These are phyloP conservation scores for Cinclus mexicanus DNA, from an alignment of 2,113 vertebrate species.

Conservation along the genomic window DNA sequence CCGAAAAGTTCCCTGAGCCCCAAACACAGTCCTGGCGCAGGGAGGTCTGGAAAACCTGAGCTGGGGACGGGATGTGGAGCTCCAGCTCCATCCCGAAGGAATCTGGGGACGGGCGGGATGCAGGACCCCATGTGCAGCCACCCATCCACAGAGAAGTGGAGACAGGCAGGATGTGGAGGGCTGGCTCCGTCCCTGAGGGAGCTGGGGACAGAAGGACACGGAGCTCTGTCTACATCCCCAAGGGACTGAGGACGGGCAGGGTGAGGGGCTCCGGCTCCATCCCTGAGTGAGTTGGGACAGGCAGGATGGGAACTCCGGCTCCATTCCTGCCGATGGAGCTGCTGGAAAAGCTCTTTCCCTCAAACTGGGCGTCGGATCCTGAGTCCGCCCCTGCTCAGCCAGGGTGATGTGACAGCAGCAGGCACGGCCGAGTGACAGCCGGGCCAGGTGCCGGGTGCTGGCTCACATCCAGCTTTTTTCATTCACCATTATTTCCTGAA, in stretches of 20 bases:
- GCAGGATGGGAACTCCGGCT: accelerated
- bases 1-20: not conserved
- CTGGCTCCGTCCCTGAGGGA: not conserved
- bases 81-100: not conserved
- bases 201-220: not conserved
- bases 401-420: not conserved
- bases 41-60: accelerated
- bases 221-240: too few relatives aligned
- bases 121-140: not conserved
- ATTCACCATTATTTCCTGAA: not conserved
- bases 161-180: not conserved
- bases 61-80: accelerated
- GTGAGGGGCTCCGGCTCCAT: too few relatives aligned
- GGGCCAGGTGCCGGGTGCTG: not conserved
- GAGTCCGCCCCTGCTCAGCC: not conserved
- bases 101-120: too few relatives aligned
- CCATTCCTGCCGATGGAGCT: not conserved
- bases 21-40: accelerated
- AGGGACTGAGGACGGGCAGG: not conserved
- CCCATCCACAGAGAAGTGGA: not conserved
- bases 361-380: accelerated
- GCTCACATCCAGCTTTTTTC: not conserved
- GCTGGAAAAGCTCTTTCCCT: not conserved
- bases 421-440: accelerated
- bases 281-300: not conserved